Evolutionary conservation across 2,888 invertebrate species (phyloP), one percentile per base, ranked within the genome.

Genomic region (Lepidochrysops patricia): DNA sequence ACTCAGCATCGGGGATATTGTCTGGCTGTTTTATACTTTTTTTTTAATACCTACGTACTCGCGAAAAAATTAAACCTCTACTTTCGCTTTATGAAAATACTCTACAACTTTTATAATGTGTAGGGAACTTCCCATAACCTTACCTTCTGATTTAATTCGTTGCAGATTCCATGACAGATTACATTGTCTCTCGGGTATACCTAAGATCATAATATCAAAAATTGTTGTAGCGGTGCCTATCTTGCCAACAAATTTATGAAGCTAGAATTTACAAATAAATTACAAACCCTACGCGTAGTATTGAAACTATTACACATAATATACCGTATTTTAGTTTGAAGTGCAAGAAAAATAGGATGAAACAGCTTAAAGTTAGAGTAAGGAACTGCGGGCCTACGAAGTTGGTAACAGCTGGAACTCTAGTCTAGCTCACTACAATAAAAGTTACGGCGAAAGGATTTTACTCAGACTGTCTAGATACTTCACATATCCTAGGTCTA

Each of bases 311-410:
- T 7, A 37, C 5, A 5, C 15, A 37, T 37, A 37, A 15, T 37
- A 5, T 7, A 6, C 37, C 2, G 6, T 37, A 7, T 15, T 13
- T 15, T 13, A 43, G 19, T 43, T 23, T 23, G 6, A 9, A 43
- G 43, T 43, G 43, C 43, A 43, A 43, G 43, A 43, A 43, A 43
- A 43, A 43, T 23, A 43, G 43, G 43, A 43, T 43, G 9, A 43
- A 43, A 43, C 9, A 43, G 9, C 7, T 37, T 37, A 19, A 19
- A 43, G 19, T 23, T 7, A 19, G 19, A 3, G 6, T 3, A 9
- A 19, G 4, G 7, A 2, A 1, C 7, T 1, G 1, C 19, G 3
- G 43, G 43, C 43, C 43, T 43, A 4, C 9, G 12, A 43, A 43
- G 43, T 43, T 23, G 43, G 43, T 9, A 23, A 23, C 43, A 43